phyloP scores from a whole-genome alignment of 2,113 vertebrate genomes.

The Ochotona curzoniae region DNA sequence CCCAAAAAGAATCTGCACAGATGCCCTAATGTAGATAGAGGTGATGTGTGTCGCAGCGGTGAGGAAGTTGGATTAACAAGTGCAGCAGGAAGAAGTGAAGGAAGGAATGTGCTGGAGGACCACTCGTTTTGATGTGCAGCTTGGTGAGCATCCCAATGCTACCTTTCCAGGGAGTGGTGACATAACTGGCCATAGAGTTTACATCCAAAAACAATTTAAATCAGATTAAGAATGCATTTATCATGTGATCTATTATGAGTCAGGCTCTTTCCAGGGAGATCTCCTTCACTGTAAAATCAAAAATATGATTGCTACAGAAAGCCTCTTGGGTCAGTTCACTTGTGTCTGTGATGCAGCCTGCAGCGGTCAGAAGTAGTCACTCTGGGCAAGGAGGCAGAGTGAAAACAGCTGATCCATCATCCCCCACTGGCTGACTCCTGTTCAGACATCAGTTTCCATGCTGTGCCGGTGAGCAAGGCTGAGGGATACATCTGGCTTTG shows the following conservation, averaged over 20 bases:
- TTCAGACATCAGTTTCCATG: background rate
- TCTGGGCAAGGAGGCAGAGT: accelerated
- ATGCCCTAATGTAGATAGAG: too few relatives aligned
- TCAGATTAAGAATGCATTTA: background rate
- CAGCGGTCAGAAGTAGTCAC: background rate
- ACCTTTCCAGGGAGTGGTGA: background rate
- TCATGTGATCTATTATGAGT: background rate
- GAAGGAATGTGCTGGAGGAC: background rate
- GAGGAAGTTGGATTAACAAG: background rate
- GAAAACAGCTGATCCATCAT: background rate
- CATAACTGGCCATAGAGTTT: background rate
- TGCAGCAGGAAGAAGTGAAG: background rate
- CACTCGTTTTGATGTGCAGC: background rate
- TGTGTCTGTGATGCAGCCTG: background rate
- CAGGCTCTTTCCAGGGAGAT: too few relatives aligned
- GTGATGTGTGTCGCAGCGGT: background rate
- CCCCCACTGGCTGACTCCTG: too few relatives aligned
- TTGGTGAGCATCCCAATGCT: background rate
- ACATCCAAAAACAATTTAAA: background rate
- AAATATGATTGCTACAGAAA: background rate
- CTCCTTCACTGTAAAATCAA: background rate
- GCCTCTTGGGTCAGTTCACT: background rate
- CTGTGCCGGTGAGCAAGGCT: background rate
- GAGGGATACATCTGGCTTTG: background rate
- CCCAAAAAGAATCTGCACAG: background rate